These are phyloP conservation scores for Watsonalla cultraria DNA, from an alignment of 2,888 invertebrate species.

Conservation along the genomic window DNA sequence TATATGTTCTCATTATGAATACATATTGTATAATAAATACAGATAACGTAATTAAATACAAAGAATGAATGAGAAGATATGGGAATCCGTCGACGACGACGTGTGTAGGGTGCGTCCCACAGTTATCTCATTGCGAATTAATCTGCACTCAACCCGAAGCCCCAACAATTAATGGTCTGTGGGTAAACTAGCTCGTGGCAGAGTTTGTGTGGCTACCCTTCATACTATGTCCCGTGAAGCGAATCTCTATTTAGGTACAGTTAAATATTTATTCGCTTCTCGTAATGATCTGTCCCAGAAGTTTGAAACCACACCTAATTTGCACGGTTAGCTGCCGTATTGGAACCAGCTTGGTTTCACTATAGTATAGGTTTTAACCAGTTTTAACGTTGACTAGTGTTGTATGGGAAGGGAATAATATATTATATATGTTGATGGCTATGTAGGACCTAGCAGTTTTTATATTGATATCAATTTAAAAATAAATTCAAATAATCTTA, in stretches of 20 bases:
- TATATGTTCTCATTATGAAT: no score
- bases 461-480: no score
- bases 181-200: constrained; percentile 21
- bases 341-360: neutral
- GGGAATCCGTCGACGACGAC: constrained; percentile 6
- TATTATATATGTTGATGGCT: no score
- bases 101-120: constrained; percentile 12
- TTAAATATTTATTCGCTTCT: constrained; percentile 18
- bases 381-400: no score
- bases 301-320: constrained; percentile 1
- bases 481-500: no score
- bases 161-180: constrained; percentile 37
- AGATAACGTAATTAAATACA: neutral
- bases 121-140: constrained; percentile 30
- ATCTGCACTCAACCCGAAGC: constrained; percentile 27
- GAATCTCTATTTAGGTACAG: constrained; percentile 11
- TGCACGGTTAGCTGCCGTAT: neutral
- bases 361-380: neutral
- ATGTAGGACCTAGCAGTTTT: no score
- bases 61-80: neutral
- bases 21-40: neutral
- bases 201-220: constrained; percentile 11
- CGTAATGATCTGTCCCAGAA: constrained; percentile 7
- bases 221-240: constrained; percentile 16
- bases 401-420: no score